Base-by-base conservation (phyloP, 2,797 vertebrate genomes). In the Sebastes flavidus region DNA sequence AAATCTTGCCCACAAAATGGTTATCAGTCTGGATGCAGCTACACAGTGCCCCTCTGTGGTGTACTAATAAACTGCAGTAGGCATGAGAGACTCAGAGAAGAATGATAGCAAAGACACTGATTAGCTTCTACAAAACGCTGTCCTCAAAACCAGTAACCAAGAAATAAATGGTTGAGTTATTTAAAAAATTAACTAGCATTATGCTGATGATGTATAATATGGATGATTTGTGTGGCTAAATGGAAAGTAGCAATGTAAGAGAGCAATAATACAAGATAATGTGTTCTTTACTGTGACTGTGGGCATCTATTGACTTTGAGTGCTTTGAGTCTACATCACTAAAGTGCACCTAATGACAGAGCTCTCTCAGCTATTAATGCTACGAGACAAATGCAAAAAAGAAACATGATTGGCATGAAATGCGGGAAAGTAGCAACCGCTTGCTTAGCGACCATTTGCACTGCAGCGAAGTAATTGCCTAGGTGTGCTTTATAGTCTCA, bases 1-100 rank as follows among this genome's bases (percentile, higher is more conserved):
- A 87, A 75, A 62, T 75, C 68, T 61, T 6, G n/a, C 74, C 72
- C 22, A 38, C 24, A 61, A 24, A 60, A 68, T 9, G 49, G 66
- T 63, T n/a, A 32, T 46, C 22, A 30, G 72, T 42, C 36, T 29
- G 80, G 32, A 30, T 42, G 11, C n/a, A 78, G 91, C 82, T 80
- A 67, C 90, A 94, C 90, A 94, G 90, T 34, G 91, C 91, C 94
- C 87, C 92, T 80, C 65, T 84, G 92, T 95, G 93, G 92, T n/a
- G 8, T 2, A n/a, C 18, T 5, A 1, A 22, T 10, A 54, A 80
- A 90, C 78, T 84, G 77, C 82, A 78, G 30, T 2, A 68, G 6
- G 36, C 8, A 18, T 13, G 16, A 20, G n/a, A 25, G 34, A 68
- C 18, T 27, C 13, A 34, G 74, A 61, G 46, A 16, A 10, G 18